Evolutionary conservation across 2,113 vertebrate species (phyloP).

Genomic region (Chionis minor): DNA sequence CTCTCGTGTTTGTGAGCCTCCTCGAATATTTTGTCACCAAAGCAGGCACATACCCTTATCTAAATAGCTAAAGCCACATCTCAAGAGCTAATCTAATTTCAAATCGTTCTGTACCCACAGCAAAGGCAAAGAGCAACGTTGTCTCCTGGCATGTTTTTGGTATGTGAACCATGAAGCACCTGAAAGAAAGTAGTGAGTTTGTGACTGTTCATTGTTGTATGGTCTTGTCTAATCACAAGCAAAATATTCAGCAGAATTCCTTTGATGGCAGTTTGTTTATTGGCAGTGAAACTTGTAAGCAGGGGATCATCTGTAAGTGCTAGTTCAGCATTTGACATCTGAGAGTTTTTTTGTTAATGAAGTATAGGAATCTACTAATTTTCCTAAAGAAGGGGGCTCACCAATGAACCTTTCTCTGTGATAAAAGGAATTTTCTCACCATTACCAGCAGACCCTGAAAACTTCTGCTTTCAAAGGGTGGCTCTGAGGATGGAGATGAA

Average conservation of each 20-base stretch:
- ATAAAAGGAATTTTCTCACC: neutral
- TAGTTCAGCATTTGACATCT: neutral
- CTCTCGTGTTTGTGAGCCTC: neutral
- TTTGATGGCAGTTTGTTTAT: neutral
- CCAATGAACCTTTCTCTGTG: neutral
- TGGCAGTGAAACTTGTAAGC: neutral
- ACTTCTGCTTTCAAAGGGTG: neutral
- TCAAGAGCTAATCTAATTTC: neutral
- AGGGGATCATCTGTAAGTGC: neutral
- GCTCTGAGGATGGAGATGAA: neutral
- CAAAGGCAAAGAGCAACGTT: neutral
- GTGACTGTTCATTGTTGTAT: neutral
- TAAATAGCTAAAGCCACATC: neutral
- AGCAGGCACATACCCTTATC: neutral
- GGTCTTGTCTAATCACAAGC: neutral
- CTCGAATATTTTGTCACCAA: neutral
- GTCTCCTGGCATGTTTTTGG: neutral
- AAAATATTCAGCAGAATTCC: neutral
- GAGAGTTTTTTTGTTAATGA: neutral
- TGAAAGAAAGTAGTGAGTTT: neutral
- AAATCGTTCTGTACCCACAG: neutral
- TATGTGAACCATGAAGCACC: neutral
- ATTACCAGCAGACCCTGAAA: neutral
- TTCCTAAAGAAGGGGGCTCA: neutral
- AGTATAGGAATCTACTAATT: neutral